phyloP scores from a whole-genome alignment of 2,888 invertebrate genomes.

The Aethes cnicana region DNA sequence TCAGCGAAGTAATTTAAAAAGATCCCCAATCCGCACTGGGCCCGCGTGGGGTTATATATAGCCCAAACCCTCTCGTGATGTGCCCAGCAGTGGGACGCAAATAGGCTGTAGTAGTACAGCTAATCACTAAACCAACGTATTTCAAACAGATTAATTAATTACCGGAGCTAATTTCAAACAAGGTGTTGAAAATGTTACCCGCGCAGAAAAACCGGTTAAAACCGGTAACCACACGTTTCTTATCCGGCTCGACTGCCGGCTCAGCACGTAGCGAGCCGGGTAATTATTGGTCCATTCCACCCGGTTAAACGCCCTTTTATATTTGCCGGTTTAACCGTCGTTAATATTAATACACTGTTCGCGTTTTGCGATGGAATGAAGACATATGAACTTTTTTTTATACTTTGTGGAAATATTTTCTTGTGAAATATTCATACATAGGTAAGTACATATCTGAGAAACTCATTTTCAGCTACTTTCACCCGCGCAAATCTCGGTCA shows the following conservation, averaged over 20 bases:
- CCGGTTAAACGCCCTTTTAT: slow-evolving; percentile 14
- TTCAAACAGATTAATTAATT: background rate
- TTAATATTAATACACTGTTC: background rate
- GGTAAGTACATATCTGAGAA: too few species aligned
- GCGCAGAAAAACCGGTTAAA: slow-evolving; percentile 15
- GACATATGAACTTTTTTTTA: background rate
- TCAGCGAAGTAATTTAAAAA: too few species aligned
- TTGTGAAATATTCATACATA: too few species aligned
- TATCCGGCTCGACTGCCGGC: slow-evolving; percentile 21
- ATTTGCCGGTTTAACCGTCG: background rate
- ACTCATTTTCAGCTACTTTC: too few species aligned
- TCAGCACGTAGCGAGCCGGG: slow-evolving; percentile 30
- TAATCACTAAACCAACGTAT: too few species aligned
- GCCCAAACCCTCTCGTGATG: too few species aligned
- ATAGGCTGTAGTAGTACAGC: too few species aligned
- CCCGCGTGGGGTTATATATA: too few species aligned
- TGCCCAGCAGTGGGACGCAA: too few species aligned
- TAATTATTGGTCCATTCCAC: slow-evolving; percentile 28
- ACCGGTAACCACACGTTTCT: slow-evolving; percentile 22
- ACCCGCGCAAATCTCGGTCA: too few species aligned
- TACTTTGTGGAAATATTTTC: too few species aligned
- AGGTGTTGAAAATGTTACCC: slow-evolving; percentile 22
- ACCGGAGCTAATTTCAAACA: background rate
- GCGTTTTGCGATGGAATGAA: background rate
- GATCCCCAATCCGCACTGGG: too few species aligned